phyloP scores from a whole-genome alignment of 2,888 invertebrate species.

The Nemurella pictetii region DNA sequence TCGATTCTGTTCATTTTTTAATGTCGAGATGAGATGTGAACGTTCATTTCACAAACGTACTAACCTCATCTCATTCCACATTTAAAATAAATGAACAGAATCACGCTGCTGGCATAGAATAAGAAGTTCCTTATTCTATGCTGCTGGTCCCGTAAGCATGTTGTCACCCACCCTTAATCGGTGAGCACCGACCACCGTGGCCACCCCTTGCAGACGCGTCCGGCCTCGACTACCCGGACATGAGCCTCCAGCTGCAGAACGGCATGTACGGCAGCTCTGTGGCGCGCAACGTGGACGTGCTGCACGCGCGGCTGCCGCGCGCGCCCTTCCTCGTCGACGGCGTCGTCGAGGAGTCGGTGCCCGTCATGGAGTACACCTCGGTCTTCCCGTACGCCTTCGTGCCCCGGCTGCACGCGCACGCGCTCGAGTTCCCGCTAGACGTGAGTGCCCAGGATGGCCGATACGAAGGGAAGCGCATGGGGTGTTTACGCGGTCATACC shows the following conservation, averaged over 20 bases:
- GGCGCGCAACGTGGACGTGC: slow-evolving; percentile 33
- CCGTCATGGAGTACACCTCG: slow-evolving; percentile 70
- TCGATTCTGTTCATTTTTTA: no score
- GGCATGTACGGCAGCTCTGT: slow-evolving; percentile 42
- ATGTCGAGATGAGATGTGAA: no score
- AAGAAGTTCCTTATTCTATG: no score
- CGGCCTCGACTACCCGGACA: slow-evolving; percentile 34
- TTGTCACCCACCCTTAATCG: no score
- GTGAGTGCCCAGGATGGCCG: slow-evolving; percentile 62
- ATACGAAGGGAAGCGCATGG: no score
- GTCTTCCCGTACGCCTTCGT: slow-evolving; percentile 76
- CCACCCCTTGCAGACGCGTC: background rate
- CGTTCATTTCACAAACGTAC: no score
- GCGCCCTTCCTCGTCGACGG: slow-evolving; percentile 52
- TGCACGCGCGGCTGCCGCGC: slow-evolving; percentile 41
- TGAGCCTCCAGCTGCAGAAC: slow-evolving; percentile 42
- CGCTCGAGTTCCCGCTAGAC: slow-evolving; percentile 77
- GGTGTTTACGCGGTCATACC: no score
- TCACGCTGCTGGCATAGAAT: no score
- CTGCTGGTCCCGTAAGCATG: no score
- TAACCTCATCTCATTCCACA: no score
- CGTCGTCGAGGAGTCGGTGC: slow-evolving; percentile 50
- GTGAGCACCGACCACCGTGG: no score
- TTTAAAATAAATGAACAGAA: no score
- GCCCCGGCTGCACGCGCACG: slow-evolving; percentile 70